Conservation (phyloP, 2,888 invertebrate species). For the Geophilus truncorum region DNA sequence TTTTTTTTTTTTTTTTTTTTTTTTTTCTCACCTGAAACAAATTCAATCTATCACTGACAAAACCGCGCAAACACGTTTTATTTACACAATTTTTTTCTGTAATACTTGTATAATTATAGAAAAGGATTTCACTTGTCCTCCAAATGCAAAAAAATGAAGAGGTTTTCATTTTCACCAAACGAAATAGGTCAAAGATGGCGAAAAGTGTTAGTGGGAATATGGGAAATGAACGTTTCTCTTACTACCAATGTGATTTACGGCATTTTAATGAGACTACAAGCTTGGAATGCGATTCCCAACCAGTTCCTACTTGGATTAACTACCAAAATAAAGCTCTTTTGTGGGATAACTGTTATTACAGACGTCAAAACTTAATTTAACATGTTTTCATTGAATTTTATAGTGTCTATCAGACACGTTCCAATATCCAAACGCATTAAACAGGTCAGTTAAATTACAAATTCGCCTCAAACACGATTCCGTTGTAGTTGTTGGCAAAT, state of each 20-base stretch:
- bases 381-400: not conserved
- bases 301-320: not conserved
- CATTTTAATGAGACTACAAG: not conserved
- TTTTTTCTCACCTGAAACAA: not conserved
- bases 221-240: not conserved
- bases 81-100: not conserved
- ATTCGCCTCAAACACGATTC: not conserved
- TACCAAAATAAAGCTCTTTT: too few relatives aligned
- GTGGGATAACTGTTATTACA: not conserved
- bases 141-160: not conserved
- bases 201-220: conserved; percentile 2
- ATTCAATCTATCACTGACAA: conserved; percentile 2
- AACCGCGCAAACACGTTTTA: not conserved
- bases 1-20: too few relatives aligned
- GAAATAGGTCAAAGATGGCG: conserved; percentile 3
- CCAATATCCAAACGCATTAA: not conserved
- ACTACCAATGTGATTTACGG: not conserved
- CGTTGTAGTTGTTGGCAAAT: not conserved
- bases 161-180: not conserved
- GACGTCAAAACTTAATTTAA: not conserved
- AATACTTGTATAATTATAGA: not conserved
- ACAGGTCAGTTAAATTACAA: not conserved
- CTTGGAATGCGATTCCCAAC: not conserved
- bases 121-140: not conserved
- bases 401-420: not conserved